Conservation (phyloP, 2,888 invertebrate genomes). For the Pedicia rivosa region DNA sequence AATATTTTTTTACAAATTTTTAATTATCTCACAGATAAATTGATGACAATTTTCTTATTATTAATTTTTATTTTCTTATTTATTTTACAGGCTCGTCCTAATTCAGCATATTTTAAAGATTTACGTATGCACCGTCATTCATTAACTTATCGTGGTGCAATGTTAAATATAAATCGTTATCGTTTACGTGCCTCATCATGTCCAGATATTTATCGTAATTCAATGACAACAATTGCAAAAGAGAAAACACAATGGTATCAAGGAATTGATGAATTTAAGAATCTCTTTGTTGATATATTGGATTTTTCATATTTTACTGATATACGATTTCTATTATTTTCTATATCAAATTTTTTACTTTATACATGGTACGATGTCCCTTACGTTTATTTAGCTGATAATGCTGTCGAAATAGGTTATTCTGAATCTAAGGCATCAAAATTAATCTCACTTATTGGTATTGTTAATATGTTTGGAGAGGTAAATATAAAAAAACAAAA, state of each 20-base stretch:
- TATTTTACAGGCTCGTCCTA: too few relatives aligned
- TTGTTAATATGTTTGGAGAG: constrained; percentile 78
- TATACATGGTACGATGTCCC: constrained; percentile 91
- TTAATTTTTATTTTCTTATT: constrained; percentile 1
- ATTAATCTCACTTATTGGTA: constrained; percentile 74
- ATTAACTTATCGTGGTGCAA: constrained; percentile 69
- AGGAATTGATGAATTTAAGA: constrained; percentile 62
- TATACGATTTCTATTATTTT: constrained; percentile 58
- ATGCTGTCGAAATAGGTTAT: constrained; percentile 54
- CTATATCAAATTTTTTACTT: constrained; percentile 73
- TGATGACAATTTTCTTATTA: too few relatives aligned
- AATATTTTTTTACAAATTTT: too few relatives aligned
- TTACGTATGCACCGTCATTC: constrained; percentile 59
- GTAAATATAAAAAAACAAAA: constrained; percentile 35
- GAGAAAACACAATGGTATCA: constrained; percentile 54
- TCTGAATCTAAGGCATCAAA: constrained; percentile 58
- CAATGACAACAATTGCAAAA: constrained; percentile 72
- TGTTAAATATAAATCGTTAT: constrained; percentile 70
- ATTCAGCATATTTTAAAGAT: constrained; percentile 55
- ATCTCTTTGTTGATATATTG: constrained; percentile 56
- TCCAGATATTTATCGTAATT: constrained; percentile 77
- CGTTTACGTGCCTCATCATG: constrained; percentile 72
- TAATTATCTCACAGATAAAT: too few relatives aligned
- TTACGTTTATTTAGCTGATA: constrained; percentile 79
- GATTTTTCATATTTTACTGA: constrained; percentile 69